Evolutionary conservation across 1,140 invertebrate genomes (phyloP).

Genomic region (Batillaria attramentaria): DNA sequence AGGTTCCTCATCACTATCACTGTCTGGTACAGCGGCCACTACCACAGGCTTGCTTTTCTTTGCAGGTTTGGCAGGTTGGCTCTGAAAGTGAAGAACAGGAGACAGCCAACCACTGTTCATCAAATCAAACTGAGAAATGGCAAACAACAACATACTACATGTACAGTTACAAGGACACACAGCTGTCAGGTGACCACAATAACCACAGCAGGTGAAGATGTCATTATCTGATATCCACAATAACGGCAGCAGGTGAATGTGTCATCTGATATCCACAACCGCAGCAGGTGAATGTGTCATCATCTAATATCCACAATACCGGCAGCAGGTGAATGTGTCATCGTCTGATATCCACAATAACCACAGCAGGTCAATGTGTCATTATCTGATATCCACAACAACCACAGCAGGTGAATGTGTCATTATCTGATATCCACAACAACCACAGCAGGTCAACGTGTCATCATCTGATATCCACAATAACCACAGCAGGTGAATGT

Average conservation of each 20-base stretch:
- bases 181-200: neutral
- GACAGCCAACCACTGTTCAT: neutral
- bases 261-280: neutral
- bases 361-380: neutral
- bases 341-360: neutral
- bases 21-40: neutral
- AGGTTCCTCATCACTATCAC: slow-evolving; percentile 19
- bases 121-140: neutral
- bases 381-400: neutral
- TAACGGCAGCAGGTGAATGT: neutral
- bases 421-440: no score
- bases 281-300: neutral
- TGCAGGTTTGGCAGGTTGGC: neutral
- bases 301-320: neutral
- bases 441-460: no score
- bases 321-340: neutral
- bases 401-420: no score
- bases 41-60: slow-evolving; percentile 10
- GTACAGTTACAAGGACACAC: neutral
- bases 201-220: neutral
- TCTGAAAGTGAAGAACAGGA: neutral
- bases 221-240: neutral
- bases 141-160: neutral
- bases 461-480: no score
- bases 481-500: no score